These are phyloP conservation scores for Grus americana DNA, from an alignment of 2,113 vertebrate species.

Conservation along the genomic window DNA sequence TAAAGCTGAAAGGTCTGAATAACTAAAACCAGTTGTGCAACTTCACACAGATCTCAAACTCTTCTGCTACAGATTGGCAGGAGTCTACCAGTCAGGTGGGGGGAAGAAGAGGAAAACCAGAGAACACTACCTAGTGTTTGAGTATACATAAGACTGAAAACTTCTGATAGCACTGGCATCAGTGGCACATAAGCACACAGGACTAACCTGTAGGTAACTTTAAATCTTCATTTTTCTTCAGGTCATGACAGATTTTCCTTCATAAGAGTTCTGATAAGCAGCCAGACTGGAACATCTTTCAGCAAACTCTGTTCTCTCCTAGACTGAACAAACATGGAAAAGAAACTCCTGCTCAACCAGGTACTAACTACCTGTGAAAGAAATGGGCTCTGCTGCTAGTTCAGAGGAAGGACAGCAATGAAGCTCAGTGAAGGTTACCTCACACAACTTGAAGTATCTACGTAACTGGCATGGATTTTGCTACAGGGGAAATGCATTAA, in stretches of 20 bases:
- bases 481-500: background rate
- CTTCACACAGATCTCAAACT: background rate
- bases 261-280: background rate
- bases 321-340: accelerated
- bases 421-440: background rate
- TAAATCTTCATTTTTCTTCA: background rate
- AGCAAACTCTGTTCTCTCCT: background rate
- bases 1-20: background rate
- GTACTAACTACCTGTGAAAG: background rate
- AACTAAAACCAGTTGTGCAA: background rate
- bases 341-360: background rate
- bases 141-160: background rate
- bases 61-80: background rate
- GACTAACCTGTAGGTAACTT: background rate
- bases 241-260: background rate
- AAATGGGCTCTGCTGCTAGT: background rate
- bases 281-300: background rate
- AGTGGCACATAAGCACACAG: background rate
- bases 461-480: background rate
- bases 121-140: background rate
- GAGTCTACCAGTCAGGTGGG: background rate
- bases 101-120: background rate
- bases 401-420: background rate
- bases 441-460: background rate
- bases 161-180: background rate